phyloP scores from a whole-genome alignment of 2,113 vertebrate genomes.

The Misgurnus anguillicaudatus region DNA sequence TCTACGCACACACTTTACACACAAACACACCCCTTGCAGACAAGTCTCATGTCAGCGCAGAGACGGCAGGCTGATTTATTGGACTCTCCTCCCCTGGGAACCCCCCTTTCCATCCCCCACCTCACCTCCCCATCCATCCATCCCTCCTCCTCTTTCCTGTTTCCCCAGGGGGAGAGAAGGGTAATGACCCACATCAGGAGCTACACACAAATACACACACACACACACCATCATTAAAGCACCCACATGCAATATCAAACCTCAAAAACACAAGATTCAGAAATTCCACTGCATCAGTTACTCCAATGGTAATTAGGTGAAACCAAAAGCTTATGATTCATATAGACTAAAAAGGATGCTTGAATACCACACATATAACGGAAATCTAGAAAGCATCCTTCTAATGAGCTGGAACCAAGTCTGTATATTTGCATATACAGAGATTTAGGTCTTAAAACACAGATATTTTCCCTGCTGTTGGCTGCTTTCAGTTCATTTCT shows the following conservation, averaged over 20 bases:
- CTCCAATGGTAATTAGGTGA: conserved; percentile 1
- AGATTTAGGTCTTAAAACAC: not conserved
- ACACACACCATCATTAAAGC: conserved; percentile 62
- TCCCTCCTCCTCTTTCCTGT: conserved; percentile 65
- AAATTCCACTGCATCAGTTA: conserved; percentile 59
- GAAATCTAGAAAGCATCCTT: not conserved
- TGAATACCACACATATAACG: not conserved
- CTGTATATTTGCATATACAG: not conserved
- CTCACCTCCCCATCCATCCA: conserved; percentile 56
- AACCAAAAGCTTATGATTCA: conserved; percentile 16
- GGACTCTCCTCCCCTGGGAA: conserved; percentile 69
- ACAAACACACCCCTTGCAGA: conserved; percentile 67
- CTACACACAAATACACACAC: conserved; percentile 42
- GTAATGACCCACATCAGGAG: conserved; percentile 81
- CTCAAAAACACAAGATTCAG: conserved; percentile 65
- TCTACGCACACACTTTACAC: conserved; percentile 29
- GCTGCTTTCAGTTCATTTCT: not conserved
- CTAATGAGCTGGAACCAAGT: not conserved
- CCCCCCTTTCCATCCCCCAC: conserved; percentile 33
- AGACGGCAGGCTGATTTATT: conserved; percentile 77
- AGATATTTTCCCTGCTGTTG: not conserved
- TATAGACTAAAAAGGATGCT: not conserved
- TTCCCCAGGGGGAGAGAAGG: conserved; percentile 67
- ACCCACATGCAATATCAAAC: conserved; percentile 66
- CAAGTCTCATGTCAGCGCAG: conserved; percentile 71